These are phyloP conservation scores for Solenodon paradoxus DNA, from an alignment of 2,113 vertebrate species.

Conservation along the genomic window DNA sequence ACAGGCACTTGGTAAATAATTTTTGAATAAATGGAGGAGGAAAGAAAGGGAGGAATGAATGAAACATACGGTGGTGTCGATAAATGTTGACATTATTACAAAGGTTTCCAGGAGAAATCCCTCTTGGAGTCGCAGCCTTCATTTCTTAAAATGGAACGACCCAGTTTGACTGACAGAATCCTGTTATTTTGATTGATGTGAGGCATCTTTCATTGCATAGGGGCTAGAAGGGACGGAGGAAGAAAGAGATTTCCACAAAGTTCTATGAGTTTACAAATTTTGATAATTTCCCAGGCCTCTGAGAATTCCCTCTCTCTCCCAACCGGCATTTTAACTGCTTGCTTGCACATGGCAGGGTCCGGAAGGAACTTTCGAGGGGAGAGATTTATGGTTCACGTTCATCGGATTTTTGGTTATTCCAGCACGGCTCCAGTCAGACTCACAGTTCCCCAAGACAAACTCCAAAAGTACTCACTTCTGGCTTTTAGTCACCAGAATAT, in stretches of 20 bases:
- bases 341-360: too few relatives aligned
- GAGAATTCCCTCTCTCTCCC: accelerated
- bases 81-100: background rate
- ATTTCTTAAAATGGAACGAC: background rate
- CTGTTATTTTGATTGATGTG: background rate
- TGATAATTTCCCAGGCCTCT: background rate
- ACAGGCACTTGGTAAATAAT: background rate
- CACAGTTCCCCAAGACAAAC: background rate
- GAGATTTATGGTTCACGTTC: background rate
- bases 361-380: background rate
- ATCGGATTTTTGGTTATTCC: background rate
- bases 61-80: background rate
- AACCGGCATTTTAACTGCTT: too few relatives aligned
- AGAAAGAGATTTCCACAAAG: background rate
- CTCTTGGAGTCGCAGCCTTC: background rate
- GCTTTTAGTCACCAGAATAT: background rate
- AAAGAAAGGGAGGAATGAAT: background rate
- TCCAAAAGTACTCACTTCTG: background rate
- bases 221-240: too few relatives aligned
- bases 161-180: background rate
- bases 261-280: background rate
- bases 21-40: background rate
- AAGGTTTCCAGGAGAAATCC: background rate
- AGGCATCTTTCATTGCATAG: background rate
- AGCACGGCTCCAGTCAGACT: background rate